Base-by-base conservation (phyloP, 1,140 invertebrate species). In the Drosophila arawakana region DNA sequence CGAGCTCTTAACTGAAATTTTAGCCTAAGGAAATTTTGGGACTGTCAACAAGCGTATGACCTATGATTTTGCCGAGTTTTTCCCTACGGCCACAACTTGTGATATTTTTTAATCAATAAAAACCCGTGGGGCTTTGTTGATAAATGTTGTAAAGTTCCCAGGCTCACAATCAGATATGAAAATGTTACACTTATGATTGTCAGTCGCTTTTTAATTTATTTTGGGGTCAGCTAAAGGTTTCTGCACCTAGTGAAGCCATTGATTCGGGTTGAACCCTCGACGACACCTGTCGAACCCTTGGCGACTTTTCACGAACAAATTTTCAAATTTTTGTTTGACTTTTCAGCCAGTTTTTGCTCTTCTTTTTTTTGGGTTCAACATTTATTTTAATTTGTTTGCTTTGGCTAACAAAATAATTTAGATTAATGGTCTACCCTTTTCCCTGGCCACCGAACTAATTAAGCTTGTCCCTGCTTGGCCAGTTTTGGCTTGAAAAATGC, bases 51-150 rank as follows among this genome's bases (percentile, higher is more conserved):
- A 88, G 84, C 88, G 66, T 57, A 74, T 60, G 54, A 25, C 11
- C 3, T 34, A 7, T 39, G 2, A 25, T 25, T 11, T 46, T 3
- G 21, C 34, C 11, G 10, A 5, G 15, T 6, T 35, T 13, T 10
- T 34, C 39, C 65, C 41, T 7, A 4, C 15, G 15, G 46, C 54
- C 39, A 50, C 59, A 34, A 57, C 39, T 66, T 74, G 59, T 68
- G 57, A 47, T 72, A 67, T 63, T 84, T 85, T 88, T 89, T 88
- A 88, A 89, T 88, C 85, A 88, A 88, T 88, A 88, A 73, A 70
- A 61, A 41, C 44, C 84, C 85, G 50, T 44, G 11, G 80, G 85
- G 49, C 71, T 73, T 84, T 90, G 84, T 84, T 80, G 73, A 89
- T 89, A 88, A 89, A 89, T 73, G 80, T 88, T 88, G 46, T 72